Base-by-base conservation (phyloP, 1,140 invertebrate species). In the Daktulosphaira vitifoliae region DNA sequence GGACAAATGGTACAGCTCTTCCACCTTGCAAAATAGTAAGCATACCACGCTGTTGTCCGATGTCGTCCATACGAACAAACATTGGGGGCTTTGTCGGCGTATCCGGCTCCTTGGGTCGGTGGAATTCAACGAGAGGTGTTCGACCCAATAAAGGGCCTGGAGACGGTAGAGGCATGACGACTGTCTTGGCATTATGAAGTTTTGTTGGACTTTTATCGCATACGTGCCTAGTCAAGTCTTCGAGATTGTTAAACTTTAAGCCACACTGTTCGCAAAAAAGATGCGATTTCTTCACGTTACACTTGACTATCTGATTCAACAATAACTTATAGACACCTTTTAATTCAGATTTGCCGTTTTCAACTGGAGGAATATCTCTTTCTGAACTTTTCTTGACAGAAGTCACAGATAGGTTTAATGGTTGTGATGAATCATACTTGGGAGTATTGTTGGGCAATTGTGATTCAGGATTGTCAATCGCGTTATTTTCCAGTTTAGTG, bases 1-100 rank as follows among this genome's bases (percentile, higher is more conserved):
- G 89, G 5, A 91, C 88, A 73, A 87, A 85, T 4, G 87, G 86
- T 69, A 90, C 86, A 8, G 84, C 74, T 72, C 87, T 87, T n/a
- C 83, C 86, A n/a, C 77, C 80, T 59, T 78, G 77, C 6, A 79
- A 65, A 15, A 73, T 71, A 1, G 72, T 71, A 8, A 72, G 65
- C 8, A 72, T 68, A 8, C 71, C 72, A 15, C 68, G 67, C 29
- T 62, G 42, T 4, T 11, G 39, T 22, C 25, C 42, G 9, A 59
- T 18, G 2, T 59, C 44, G 26, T 22, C 16, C 16, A 26, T 18
- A 1, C 25, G 50, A 8, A 66, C 13, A 23, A 25, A 51, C 18
- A 52, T 1, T 0, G 39, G n/a, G 16, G 33, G 33, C n/a, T 42
- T 52, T 26, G 15, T 7, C 4, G 25, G 11, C 20, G 44, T 15